Conservation (phyloP, 1,140 invertebrate species). For the Scylla paramamosain region DNA sequence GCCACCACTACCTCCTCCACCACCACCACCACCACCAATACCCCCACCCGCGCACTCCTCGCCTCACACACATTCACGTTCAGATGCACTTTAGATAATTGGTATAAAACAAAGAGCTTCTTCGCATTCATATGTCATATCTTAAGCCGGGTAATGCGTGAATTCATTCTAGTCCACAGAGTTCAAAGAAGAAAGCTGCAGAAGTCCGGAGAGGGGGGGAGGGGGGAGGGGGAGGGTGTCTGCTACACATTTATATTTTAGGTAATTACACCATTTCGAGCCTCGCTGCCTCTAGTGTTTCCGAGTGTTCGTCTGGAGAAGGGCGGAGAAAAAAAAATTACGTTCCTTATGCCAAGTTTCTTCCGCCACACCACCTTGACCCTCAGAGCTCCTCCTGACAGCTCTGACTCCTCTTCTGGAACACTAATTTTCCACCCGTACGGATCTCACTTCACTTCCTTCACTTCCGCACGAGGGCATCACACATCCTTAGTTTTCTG, state of each 20-base stretch:
- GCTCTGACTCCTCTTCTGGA: background rate
- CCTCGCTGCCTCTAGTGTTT: background rate
- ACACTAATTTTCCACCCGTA: background rate
- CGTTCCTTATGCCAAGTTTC: background rate
- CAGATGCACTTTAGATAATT: conserved; percentile 72
- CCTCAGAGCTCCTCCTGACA: background rate
- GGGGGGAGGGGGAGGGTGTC: background rate
- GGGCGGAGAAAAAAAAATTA: background rate
- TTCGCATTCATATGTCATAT: conserved; percentile 67
- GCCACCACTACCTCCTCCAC: background rate
- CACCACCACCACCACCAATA: background rate
- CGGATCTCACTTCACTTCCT: background rate
- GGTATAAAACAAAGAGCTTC: conserved; percentile 62
- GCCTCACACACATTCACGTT: conserved; percentile 59
- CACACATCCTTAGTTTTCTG: too few relatives aligned
- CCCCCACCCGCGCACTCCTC: conserved; percentile 7
- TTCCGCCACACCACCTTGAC: background rate
- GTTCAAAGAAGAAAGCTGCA: conserved; percentile 35
- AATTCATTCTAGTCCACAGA: conserved; percentile 55
- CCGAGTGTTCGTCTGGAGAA: background rate
- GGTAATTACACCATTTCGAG: background rate
- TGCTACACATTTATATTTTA: background rate
- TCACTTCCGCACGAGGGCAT: background rate
- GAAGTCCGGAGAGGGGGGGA: conserved; percentile 25
- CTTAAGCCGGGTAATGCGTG: conserved; percentile 44